These are phyloP conservation scores for Andrena chrysosceles DNA, from an alignment of 2,888 invertebrate genomes.

Conservation along the genomic window DNA sequence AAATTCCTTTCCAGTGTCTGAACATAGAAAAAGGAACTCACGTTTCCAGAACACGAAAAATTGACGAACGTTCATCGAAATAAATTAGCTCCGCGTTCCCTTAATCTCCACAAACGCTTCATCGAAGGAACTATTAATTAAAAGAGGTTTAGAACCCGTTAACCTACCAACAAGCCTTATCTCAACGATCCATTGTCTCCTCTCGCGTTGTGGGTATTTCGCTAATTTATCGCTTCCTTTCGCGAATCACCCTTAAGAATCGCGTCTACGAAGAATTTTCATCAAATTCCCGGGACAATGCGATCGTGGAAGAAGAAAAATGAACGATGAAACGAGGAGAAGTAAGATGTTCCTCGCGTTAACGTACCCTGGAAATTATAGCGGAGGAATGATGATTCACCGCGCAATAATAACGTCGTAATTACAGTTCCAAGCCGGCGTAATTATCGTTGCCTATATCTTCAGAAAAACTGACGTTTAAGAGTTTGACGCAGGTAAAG, in stretches of 20 bases:
- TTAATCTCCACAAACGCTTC: neutral
- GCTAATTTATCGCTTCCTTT: slow-evolving; percentile 62
- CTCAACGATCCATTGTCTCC: slow-evolving; percentile 48
- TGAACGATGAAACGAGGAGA: neutral
- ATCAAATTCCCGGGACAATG: neutral
- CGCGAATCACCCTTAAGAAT: slow-evolving; percentile 7
- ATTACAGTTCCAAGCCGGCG: slow-evolving; percentile 14
- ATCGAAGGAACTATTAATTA: slow-evolving; percentile 26
- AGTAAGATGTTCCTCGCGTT: neutral
- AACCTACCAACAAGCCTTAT: slow-evolving; percentile 7
- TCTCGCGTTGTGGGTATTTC: slow-evolving; percentile 38
- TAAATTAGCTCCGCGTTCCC: slow-evolving; percentile 15
- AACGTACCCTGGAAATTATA: slow-evolving; percentile 26
- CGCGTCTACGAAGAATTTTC: slow-evolving; percentile 20
- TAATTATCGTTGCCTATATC: slow-evolving; percentile 20
- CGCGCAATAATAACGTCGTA: slow-evolving; percentile 12
- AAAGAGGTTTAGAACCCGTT: slow-evolving; percentile 49
- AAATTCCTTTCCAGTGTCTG: too few species aligned
- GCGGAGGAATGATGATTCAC: slow-evolving; percentile 41
- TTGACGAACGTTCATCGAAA: slow-evolving; percentile 9
- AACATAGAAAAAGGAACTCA: slow-evolving; percentile 11
- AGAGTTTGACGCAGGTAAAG: neutral
- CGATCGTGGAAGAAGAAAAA: neutral
- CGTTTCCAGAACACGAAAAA: slow-evolving; percentile 16
- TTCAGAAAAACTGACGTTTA: neutral